These are phyloP conservation scores for Aphelenchoides fujianensis DNA, from an alignment of 1,140 invertebrate species.

Conservation along the genomic window DNA sequence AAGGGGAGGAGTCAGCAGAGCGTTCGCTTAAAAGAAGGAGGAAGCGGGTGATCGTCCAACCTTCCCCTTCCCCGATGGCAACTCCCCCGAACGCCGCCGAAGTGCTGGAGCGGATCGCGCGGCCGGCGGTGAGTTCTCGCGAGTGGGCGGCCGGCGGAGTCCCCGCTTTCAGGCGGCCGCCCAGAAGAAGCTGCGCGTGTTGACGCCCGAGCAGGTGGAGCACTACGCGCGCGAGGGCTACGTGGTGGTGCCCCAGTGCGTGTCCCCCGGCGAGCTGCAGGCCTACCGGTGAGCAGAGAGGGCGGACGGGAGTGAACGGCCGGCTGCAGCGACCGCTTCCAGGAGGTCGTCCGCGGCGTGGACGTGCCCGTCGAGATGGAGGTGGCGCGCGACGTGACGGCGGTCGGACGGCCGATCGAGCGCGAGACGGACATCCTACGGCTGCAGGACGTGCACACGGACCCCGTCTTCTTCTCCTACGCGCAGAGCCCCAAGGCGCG, in stretches of 20 bases:
- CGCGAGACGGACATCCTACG: slow-evolving; percentile 72
- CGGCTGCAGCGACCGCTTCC: slow-evolving; percentile 58
- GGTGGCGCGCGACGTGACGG: slow-evolving; percentile 63
- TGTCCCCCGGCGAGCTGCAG: not conserved
- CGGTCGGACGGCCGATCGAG: slow-evolving; percentile 63
- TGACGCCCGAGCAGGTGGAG: not conserved
- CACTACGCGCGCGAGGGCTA: not conserved
- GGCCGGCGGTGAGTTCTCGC: no score
- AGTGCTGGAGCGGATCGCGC: no score
- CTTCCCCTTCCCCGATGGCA: no score
- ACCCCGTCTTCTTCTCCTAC: slow-evolving; percentile 72
- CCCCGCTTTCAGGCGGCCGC: not conserved
- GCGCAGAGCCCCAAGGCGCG: slow-evolving; percentile 68
- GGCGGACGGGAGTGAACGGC: slow-evolving; percentile 2
- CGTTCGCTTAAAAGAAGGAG: no score
- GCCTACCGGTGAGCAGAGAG: slow-evolving; percentile 25
- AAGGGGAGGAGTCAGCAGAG: no score
- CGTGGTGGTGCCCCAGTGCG: not conserved
- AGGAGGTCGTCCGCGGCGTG: slow-evolving; percentile 61
- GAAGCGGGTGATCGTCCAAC: no score
- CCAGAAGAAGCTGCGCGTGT: not conserved
- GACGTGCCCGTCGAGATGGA: slow-evolving; percentile 58
- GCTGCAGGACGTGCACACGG: slow-evolving; percentile 74
- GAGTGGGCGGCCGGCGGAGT: no score
- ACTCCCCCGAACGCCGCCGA: no score